Evolutionary conservation across 2,113 vertebrate species (phyloP).

Genomic region (Halcyon malimbica): DNA sequence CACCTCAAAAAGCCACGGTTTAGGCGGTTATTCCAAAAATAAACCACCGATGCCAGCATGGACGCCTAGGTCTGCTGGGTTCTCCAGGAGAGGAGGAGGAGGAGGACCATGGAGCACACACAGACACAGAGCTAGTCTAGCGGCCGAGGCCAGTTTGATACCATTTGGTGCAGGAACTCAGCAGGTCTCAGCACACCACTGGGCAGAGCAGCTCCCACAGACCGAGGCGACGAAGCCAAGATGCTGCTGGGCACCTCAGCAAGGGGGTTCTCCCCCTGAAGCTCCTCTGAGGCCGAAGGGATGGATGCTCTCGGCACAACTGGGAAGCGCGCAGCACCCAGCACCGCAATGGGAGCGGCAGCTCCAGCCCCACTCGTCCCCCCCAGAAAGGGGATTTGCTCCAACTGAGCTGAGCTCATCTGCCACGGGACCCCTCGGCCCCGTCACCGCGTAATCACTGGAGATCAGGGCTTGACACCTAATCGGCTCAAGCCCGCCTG

Average conservation of each 20-base stretch:
- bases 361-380: accelerated
- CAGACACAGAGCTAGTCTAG: not conserved
- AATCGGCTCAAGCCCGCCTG: not conserved
- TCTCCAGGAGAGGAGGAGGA: not conserved
- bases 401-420: not conserved
- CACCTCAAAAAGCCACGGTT: accelerated
- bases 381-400: not conserved
- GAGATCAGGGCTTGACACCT: not conserved
- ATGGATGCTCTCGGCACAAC: not conserved
- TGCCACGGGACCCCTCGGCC: not conserved
- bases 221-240: accelerated
- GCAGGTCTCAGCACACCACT: accelerated
- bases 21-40: not conserved
- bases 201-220: not conserved
- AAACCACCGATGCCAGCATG: accelerated
- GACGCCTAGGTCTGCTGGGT: accelerated
- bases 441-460: not conserved
- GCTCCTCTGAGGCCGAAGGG: not conserved
- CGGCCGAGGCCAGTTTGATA: accelerated
- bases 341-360: accelerated
- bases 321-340: accelerated
- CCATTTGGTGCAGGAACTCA: accelerated
- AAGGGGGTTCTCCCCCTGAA: accelerated
- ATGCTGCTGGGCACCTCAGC: not conserved
- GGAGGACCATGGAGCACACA: not conserved